Conservation (phyloP, 2,888 invertebrate genomes). For the Thysanoteuthis rhombus region DNA sequence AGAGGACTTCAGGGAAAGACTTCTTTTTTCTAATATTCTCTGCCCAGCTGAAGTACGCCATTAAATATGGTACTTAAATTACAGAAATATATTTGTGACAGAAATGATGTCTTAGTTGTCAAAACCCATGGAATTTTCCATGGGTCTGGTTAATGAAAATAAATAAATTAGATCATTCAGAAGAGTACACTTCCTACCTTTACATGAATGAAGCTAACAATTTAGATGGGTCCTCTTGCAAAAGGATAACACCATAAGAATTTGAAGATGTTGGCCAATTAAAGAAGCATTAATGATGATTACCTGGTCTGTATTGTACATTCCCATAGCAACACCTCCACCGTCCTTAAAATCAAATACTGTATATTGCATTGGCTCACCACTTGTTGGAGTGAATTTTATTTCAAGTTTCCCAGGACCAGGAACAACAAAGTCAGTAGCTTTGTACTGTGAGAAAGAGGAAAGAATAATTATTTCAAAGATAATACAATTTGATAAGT, state of each 20-base stretch:
- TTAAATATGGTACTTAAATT: too few relatives aligned
- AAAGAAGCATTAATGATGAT: conserved; percentile 28
- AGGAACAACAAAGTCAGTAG: conserved; percentile 95
- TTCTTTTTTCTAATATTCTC: too few relatives aligned
- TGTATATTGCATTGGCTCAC: conserved; percentile 75
- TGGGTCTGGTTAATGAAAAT: too few relatives aligned
- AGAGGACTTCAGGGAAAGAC: too few relatives aligned
- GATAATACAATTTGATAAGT: conserved; percentile 32
- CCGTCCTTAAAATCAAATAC: conserved; percentile 83
- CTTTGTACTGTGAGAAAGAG: conserved; percentile 68
- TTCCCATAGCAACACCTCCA: conserved; percentile 88
- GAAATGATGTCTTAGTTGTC: too few relatives aligned
- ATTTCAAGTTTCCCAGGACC: conserved; percentile 88
- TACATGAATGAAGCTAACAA: neutral
- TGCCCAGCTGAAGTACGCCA: too few relatives aligned
- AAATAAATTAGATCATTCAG: neutral
- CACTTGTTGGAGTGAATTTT: conserved; percentile 78
- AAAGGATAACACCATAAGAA: neutral
- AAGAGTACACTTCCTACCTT: neutral
- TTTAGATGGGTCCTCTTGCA: neutral
- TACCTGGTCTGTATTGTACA: conserved; percentile 93
- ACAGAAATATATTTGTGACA: too few relatives aligned
- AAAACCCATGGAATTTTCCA: too few relatives aligned
- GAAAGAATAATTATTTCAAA: neutral
- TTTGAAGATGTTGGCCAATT: neutral